Base-by-base conservation (phyloP, 2,797 vertebrate genomes). In the Onychomys torridus region DNA sequence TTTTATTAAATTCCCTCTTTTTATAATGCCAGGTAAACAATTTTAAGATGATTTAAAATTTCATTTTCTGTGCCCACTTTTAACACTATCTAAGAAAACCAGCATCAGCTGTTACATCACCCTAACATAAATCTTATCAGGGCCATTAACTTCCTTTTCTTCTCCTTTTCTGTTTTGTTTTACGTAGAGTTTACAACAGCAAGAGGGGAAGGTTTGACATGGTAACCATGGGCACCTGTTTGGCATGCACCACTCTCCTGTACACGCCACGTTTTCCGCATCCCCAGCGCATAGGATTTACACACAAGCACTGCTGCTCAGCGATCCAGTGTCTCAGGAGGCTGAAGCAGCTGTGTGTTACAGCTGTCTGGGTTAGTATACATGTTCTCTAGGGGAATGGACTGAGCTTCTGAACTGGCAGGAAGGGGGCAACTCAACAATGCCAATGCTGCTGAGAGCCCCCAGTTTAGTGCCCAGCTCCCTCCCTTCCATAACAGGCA, bases 1-100 rank as follows among this genome's bases (percentile, higher is more conserved):
- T 65, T 76, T 93, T 90, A 91, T 52, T 90, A 92, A 86, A 93
- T 87, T 73, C 92, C 11, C 69, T 77, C n/a, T 83, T 94, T 59
- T 52, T 40, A 75, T 95, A 86, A 59, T 59, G 43, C 7, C 40
- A 52, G 11, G 29, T 11, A 96, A 88, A 52, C 46, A 67, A 40
- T 67, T n/a, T 67, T 79, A 78, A 78, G 63, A 55, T 73, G 75
- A 69, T 82, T 90, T 29, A 92, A 83, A 46, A 79, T 16, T 55
- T 95, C 49, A 93, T 21, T 82, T 92, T 95, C 73, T 89, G 5
- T 89, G 46, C 14, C 43, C 61, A 90, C 77, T 86, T 91, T 96
- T 92, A 93, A 49, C 63, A 75, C 61, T 82, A 78, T 37, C 65
- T 69, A 27, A 4, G 49, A 52, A 69, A 52, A 52, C 23, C 23